Percentiles rank a stretch among this genome's conserved stretches.
Evolutionary conservation across 64 coral and sea anemone species (phyloP).

Genomic region (Trachythela sp.): DNA sequence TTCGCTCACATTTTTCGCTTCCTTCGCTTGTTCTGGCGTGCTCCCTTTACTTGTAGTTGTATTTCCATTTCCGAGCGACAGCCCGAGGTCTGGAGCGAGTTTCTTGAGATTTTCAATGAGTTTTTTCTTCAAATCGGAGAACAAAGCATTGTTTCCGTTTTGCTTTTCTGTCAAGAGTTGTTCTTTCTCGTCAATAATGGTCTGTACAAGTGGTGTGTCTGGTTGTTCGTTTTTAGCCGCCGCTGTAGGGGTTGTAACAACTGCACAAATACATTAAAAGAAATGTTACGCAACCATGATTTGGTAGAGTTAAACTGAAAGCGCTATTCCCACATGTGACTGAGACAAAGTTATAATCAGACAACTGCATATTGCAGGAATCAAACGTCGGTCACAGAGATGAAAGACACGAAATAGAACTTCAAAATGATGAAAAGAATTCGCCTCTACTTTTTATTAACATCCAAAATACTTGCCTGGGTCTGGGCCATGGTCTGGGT

Average conservation of each 20-base stretch:
- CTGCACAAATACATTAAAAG: neutral
- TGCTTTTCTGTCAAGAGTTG: neutral
- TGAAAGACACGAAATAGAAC: too few relatives aligned
- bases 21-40: neutral
- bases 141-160: neutral
- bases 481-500: too few relatives aligned
- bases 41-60: neutral
- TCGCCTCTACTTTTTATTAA: too few relatives aligned
- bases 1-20: neutral
- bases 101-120: constrained; percentile 16
- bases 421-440: too few relatives aligned
- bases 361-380: too few relatives aligned
- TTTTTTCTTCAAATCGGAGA: neutral
- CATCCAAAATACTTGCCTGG: neutral
- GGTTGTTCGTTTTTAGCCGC: neutral
- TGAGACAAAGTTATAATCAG: too few relatives aligned
- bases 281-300: neutral
- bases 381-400: too few relatives aligned
- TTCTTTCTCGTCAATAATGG: neutral
- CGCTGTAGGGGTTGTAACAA: neutral
- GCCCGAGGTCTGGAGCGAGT: neutral
- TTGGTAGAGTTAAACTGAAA: neutral
- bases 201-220: neutral
- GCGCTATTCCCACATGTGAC: neutral
- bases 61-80: neutral